Base-by-base conservation (phyloP, 2,888 invertebrate genomes). In the Linyphia triangularis region DNA sequence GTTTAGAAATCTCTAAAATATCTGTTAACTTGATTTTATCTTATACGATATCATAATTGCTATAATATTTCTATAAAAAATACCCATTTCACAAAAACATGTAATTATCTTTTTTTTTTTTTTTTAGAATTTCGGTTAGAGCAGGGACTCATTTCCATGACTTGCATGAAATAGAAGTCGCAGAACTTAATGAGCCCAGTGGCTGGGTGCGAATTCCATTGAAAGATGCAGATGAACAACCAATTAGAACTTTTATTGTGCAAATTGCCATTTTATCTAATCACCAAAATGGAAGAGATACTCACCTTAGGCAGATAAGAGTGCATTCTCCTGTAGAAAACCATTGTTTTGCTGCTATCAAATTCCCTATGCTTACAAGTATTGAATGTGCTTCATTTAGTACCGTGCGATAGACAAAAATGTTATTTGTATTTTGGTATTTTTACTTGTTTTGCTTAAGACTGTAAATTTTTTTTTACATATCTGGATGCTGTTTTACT, bases 281-380 rank as follows among this genome's bases (percentile, higher is more conserved):
- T 93, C 99, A 99, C 93, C 99, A 99, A 93, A 99, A 99, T 93
- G 99, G 99, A 3, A 94, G 99, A 90, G 99, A 99, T 92, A 99
- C 99, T 0, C 99, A 99, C 92, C 97, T 99, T 95, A 94, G 99
- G 79, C 98, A 98, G 93, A 98, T 99, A 88, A 97, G 98, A 93
- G 96, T 99, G 81, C 97, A 98, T 92, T 98, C 98, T 72, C 98
- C 98, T 0, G 94, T 93, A 3, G 91, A 92, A 86, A 91, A 92
- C 90, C 89, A 91, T 59, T 92, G 93, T 26, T 91, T 93, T 73
- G 92, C 92, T 30, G 91, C 91, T n/a, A 90, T 92, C 10, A 92
- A 92, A 88, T 93, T 93, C 92, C 90, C 89, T 9, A 89, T 73
- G 65, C 59, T 90, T n/a, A 75, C 88, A 2, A 89, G 88, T 69